Evolutionary conservation across 2,113 vertebrate genomes (phyloP), one percentile per base, ranked within the genome.

Genomic region (Odocoileus virginianus): DNA sequence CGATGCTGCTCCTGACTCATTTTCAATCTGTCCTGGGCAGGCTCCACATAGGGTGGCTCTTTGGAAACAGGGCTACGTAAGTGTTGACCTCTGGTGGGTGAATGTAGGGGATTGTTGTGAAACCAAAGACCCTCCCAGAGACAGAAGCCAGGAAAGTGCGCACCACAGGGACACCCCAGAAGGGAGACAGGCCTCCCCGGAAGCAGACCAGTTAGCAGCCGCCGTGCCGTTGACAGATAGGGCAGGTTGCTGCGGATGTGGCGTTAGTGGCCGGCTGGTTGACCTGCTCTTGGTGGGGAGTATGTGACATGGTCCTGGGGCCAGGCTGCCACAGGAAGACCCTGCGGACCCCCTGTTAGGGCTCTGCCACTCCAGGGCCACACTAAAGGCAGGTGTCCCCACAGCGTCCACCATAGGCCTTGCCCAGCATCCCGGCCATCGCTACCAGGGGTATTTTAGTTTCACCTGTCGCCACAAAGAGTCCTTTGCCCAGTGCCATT

Each of bases 281-380:
- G 1, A 3, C 50, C 50, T n/a, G 10, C 30, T 30, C 30, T 17
- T 28, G 76, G 43, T 9, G 27, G 14, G 40, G 15, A 45, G 27
- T 9, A 16, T 3, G 7, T 79, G 76, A 47, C 76, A 30, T 30
- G 30, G 79, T 82, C 6, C 19, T 13, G 33, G 78, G 45, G 45
- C 28, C 45, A 23, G 6, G 3, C 19, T 3, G 33, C 33, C 0
- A 6, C 11, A 1, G 50, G 30, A 82, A n/a, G 19, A 4, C 50
- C 21, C 50, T 82, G 30, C 21, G 19, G 79, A 54, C 50, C 3
- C 79, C 33, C 30, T 3, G 30, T 54, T 13, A 7, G 33, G 79
- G 50, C 11, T 33, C 47, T 50, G 28, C 79, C 10, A 16, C 30
- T 33, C 17, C 79, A n/a, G 47, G 79, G 79, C 50, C 79, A 25